Conservation (phyloP, 2,797 vertebrate genomes). For the Enteromius anoplus region DNA sequence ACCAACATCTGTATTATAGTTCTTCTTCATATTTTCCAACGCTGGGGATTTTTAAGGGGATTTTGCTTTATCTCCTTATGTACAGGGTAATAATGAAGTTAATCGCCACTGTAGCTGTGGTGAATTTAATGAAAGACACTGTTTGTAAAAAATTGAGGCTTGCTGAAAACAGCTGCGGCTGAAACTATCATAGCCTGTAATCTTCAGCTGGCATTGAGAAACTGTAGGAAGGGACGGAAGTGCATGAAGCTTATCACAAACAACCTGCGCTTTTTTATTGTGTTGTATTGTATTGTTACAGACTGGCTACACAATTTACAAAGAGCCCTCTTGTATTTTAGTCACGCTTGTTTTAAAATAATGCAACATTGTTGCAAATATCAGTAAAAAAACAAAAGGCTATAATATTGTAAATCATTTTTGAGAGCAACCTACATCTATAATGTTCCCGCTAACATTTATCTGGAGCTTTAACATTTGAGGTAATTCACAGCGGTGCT, state of each 20-base stretch:
- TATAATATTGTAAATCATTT: slow-evolving; percentile 29
- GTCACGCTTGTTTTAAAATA: background rate
- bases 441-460: slow-evolving; percentile 53
- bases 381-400: slow-evolving; percentile 30
- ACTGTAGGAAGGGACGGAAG: background rate
- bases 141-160: background rate
- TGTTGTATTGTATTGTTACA: background rate
- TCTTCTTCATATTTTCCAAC: background rate
- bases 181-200: slow-evolving; percentile 22
- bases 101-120: background rate
- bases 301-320: background rate
- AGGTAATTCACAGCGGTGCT: slow-evolving; percentile 67
- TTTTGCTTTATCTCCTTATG: slow-evolving; percentile 1
- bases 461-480: slow-evolving; percentile 73
- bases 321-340: background rate
- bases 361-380: background rate
- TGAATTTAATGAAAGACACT: background rate
- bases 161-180: background rate
- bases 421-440: background rate
- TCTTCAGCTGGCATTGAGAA: background rate
- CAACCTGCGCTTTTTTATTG: background rate
- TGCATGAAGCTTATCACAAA: slow-evolving; percentile 3
- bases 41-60: background rate
- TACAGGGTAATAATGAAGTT: slow-evolving; percentile 7
- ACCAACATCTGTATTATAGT: background rate